Base-by-base conservation (phyloP, 2,113 vertebrate genomes). In the Prolemur simus region DNA sequence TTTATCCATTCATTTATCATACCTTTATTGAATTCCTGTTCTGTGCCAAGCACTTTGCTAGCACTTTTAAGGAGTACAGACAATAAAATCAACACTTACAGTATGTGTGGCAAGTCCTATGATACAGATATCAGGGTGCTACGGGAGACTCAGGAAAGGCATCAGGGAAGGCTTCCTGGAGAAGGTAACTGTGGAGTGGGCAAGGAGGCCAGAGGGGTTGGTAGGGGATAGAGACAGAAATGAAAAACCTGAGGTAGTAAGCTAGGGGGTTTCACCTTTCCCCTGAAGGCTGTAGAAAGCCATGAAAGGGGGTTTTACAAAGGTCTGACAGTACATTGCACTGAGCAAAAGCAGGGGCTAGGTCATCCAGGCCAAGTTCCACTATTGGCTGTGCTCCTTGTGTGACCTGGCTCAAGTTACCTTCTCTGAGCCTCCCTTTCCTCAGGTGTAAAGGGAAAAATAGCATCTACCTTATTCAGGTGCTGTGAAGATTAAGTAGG, bases 341-440 rank as follows among this genome's bases (percentile, higher is more conserved):
- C 14, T 54, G 54, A 96, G 47, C 29, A 52, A 77, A 92, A 87
- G 49, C 6, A 66, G 21, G 25, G 10, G 13, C 89, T 69, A 60
- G 0, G 6, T 6, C 21, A 34, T 68, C 66, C 27, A 84, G 56
- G 37, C 54, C 39, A 45, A 15, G 15, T 54, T 93, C 82, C 56
- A 85, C n/a, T 49, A 58, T 32, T 90, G 49, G 1, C 60, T 73
- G 25, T 80, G 21, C 66, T 81, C 25, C 27, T 66, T 81, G 42
- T 60, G 71, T 60, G 52, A 68, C 34, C 68, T 86, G 34, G 49
- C 68, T 23, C 42, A 63, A 89, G 58, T 74, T 81, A 93, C n/a
- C 34, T 94, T 91, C 56, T 84, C 64, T 37, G 49, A 83, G 69
- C 27, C 58, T 94, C 85, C 64, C 21, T 71, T 95, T 94, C 37